Percentiles rank a stretch among this genome's conserved stretches.
phyloP scores from a whole-genome alignment of 2,797 vertebrate species.

The Tauraco hartlaubi region DNA sequence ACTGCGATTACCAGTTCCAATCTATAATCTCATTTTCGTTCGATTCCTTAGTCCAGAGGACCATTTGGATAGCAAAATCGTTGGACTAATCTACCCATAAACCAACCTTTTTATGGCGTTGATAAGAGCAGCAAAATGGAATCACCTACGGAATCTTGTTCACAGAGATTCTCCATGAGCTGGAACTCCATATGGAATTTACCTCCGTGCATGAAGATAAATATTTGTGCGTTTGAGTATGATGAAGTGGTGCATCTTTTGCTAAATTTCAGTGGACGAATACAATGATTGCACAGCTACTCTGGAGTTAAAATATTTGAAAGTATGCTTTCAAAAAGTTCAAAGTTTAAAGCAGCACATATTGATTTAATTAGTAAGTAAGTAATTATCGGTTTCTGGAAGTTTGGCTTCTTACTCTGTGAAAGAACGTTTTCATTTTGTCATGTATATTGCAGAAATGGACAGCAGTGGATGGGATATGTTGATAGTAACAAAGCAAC shows the following conservation, averaged over 20 bases:
- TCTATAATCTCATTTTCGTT: background rate
- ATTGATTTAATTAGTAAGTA: background rate
- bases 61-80: background rate
- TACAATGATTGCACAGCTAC: too few relatives aligned
- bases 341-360: background rate
- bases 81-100: background rate
- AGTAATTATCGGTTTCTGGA: background rate
- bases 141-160: background rate
- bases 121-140: background rate
- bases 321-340: background rate
- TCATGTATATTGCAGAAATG: background rate
- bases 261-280: background rate
- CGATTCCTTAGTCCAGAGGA: background rate
- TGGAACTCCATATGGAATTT: background rate
- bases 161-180: background rate
- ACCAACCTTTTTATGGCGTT: fast-evolving
- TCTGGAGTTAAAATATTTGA: background rate
- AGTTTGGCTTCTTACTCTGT: background rate
- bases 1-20: too few relatives aligned
- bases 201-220: background rate
- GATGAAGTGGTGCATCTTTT: background rate
- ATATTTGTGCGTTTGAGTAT: background rate
- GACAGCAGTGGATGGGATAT: background rate
- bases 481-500: background rate
- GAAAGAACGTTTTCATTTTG: background rate